These are phyloP conservation scores for Microdon myrmicae DNA, from an alignment of 2,888 invertebrate genomes.

Conservation along the genomic window DNA sequence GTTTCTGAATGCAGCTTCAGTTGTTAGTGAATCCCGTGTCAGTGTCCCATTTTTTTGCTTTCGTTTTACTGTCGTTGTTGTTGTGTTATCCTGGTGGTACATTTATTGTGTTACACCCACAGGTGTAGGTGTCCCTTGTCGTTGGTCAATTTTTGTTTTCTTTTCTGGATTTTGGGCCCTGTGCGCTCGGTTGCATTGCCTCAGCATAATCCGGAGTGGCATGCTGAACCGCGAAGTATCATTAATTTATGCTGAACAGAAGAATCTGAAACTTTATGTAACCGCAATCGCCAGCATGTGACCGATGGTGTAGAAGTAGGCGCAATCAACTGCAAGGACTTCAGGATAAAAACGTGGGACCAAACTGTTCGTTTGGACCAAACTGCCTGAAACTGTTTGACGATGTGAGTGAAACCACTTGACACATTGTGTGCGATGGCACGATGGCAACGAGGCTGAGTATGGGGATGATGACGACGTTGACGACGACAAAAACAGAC, in stretches of 20 bases:
- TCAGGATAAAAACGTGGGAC: too few species aligned
- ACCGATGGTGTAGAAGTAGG: too few species aligned
- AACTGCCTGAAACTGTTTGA: conserved; percentile 13
- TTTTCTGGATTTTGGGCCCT: not conserved
- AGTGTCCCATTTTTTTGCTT: not conserved
- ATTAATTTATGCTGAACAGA: conserved; percentile 45
- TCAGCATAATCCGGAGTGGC: conserved; percentile 20
- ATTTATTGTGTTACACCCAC: conserved; percentile 10
- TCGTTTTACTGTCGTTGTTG: not conserved
- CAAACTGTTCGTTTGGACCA: conserved; percentile 11
- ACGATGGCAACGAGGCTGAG: not conserved
- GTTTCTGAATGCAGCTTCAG: conserved; percentile 26
- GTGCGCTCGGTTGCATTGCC: conserved; percentile 5
- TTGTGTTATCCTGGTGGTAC: conserved; percentile 6
- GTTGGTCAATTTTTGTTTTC: not conserved
- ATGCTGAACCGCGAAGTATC: conserved; percentile 30
- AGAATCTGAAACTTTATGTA: conserved; percentile 50
- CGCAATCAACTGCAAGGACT: too few species aligned
- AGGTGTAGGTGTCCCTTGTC: not conserved
- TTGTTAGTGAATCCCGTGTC: not conserved
- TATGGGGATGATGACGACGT: conserved; percentile 3
- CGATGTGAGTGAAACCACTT: conserved; percentile 37
- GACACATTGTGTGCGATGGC: conserved; percentile 21
- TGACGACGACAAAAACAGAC: conserved; percentile 16
- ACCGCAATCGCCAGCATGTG: conserved; percentile 35